Conservation (phyloP, 2,113 vertebrate genomes). For the Agelaius phoeniceus region DNA sequence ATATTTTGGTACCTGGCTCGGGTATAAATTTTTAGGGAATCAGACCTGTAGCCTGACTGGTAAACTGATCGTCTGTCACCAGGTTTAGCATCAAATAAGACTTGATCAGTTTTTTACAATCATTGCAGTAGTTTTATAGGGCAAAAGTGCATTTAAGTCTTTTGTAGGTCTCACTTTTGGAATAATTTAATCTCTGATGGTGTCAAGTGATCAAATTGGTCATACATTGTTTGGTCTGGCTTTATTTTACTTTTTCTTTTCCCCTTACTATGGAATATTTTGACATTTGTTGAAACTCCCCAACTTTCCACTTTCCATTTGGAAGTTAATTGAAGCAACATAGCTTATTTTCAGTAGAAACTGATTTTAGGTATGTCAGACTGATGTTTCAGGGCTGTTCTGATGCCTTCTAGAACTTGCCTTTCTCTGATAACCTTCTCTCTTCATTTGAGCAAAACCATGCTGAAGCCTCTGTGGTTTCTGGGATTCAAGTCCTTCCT, state of each 20-base stretch:
- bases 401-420: neutral
- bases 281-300: conserved; percentile 10
- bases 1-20: neutral
- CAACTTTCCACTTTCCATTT: conserved; percentile 1
- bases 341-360: conserved; percentile 28
- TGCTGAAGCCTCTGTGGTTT: neutral
- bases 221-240: conserved; percentile 9
- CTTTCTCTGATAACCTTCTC: neutral
- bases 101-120: neutral
- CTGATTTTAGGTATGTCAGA: neutral
- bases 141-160: neutral
- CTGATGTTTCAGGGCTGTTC: neutral
- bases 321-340: neutral
- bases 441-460: neutral
- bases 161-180: neutral
- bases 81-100: neutral
- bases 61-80: neutral
- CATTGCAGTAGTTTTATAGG: neutral
- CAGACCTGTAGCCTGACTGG: neutral
- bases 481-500: neutral
- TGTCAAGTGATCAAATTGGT: neutral
- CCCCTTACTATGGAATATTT: conserved; percentile 23
- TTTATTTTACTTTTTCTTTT: conserved; percentile 36
- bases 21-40: neutral
- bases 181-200: neutral